Percentiles rank a stretch among this genome's conserved stretches.
These are phyloP conservation scores for Chionoecetes opilio DNA, from an alignment of 1,140 invertebrate genomes.

Conservation along the genomic window DNA sequence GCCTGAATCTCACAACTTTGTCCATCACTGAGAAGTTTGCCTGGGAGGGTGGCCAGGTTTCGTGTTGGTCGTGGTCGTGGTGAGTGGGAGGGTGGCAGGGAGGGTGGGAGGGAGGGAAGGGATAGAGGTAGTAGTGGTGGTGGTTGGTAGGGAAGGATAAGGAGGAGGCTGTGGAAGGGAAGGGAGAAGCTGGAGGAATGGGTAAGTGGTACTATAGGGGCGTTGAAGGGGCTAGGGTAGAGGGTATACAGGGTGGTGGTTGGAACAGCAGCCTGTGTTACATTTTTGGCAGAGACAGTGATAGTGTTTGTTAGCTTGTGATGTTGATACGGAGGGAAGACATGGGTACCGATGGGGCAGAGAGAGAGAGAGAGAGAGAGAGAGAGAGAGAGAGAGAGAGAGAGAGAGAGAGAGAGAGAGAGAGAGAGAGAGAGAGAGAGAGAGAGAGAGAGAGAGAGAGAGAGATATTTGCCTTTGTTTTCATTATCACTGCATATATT, in stretches of 20 bases:
- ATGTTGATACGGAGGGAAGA: neutral
- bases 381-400: neutral
- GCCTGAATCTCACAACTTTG: constrained; percentile 59
- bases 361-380: neutral
- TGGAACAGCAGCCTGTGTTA: neutral
- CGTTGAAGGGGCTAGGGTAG: neutral
- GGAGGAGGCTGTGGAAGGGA: neutral
- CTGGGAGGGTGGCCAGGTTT: neutral
- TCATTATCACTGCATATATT: too few species aligned
- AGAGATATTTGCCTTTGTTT: too few species aligned
- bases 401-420: constrained; percentile 53
- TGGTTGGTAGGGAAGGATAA: neutral
- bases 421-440: constrained; percentile 40
- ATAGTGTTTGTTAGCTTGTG: neutral
- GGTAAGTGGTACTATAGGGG: neutral
- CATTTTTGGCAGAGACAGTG: neutral
- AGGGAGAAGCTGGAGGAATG: constrained; percentile 24
- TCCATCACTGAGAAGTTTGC: constrained; percentile 42
- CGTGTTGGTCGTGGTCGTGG: constrained; percentile 35
- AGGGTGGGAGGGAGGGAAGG: neutral
- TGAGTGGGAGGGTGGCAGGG: neutral
- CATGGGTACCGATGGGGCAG: neutral
- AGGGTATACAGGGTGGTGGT: neutral
- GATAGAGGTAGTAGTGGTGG: neutral
- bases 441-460: constrained; percentile 27